A percentile compares a stretch with the other conserved stretches of the same genome.
These are phyloP conservation scores for Torymus aiolomorphi DNA, from an alignment of 2,888 invertebrate genomes.

Conservation along the genomic window DNA sequence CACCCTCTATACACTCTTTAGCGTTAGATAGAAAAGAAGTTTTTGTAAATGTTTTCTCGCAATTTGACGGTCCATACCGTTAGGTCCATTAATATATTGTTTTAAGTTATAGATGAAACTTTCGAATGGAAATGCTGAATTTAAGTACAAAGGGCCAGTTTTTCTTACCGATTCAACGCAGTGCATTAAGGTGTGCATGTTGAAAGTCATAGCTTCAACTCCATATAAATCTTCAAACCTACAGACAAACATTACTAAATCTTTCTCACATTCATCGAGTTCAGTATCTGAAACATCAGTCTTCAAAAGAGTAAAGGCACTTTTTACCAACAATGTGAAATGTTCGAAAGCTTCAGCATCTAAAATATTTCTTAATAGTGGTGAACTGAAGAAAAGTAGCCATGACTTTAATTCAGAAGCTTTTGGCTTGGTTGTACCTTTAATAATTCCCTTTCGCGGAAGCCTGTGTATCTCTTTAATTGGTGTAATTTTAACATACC, in stretches of 20 bases:
- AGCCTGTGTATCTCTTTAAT: too few species aligned
- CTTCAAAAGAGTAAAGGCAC: too few species aligned
- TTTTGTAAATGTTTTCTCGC: constrained; percentile 26
- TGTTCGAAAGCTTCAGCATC: too few species aligned
- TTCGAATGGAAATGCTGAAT: constrained; percentile 54
- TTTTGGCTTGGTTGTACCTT: too few species aligned
- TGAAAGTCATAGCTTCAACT: constrained; percentile 57
- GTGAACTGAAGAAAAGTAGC: too few species aligned
- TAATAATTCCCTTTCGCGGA: too few species aligned
- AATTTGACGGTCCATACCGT: constrained; percentile 54
- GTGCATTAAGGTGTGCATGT: constrained; percentile 56
- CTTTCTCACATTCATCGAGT: constrained; percentile 53
- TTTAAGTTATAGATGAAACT: constrained; percentile 54
- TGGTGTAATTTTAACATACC: too few species aligned
- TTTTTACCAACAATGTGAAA: too few species aligned
- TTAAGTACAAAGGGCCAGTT: constrained; percentile 57
- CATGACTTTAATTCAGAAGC: too few species aligned
- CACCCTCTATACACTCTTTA: constrained; percentile 1
- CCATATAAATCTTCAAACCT: constrained; percentile 55
- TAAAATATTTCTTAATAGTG: too few species aligned
- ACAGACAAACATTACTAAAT: constrained; percentile 53
- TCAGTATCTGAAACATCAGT: too few species aligned
- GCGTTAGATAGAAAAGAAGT: not conserved
- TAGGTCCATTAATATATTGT: constrained; percentile 51
- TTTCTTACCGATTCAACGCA: constrained; percentile 49